Evolutionary conservation across 1,140 invertebrate genomes (phyloP).

Genomic region (Anoplolepis gracilipes): DNA sequence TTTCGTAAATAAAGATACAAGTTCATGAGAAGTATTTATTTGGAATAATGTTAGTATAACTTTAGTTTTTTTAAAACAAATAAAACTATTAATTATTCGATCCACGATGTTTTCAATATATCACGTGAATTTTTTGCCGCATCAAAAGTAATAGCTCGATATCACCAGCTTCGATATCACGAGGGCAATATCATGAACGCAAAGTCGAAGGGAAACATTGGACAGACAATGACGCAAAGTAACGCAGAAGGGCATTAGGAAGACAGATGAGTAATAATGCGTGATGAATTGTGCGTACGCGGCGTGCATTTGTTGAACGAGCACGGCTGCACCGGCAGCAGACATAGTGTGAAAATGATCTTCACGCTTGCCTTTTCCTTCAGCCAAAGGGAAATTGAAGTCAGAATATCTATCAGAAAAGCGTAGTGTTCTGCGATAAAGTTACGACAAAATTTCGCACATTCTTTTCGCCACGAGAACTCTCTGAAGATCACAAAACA

Average conservation of each 20-base stretch:
- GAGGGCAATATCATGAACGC: conserved; percentile 7
- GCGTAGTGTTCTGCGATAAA: conserved; percentile 13
- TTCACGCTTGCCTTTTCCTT: neutral
- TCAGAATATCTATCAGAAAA: neutral
- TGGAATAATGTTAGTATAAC: neutral
- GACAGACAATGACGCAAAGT: neutral
- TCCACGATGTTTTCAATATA: neutral
- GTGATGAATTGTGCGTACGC: conserved; percentile 48
- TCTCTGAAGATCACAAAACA: neutral
- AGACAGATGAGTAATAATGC: conserved; percentile 52
- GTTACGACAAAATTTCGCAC: conserved; percentile 48
- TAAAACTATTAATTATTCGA: neutral
- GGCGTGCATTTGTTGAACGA: conserved; percentile 40
- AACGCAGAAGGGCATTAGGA: neutral
- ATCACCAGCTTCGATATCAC: neutral
- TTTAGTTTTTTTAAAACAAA: neutral
- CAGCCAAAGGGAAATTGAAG: too few relatives aligned
- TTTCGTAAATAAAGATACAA: too few relatives aligned
- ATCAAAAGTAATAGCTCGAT: neutral
- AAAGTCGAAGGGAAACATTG: conserved; percentile 2
- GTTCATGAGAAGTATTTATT: neutral
- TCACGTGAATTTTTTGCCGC: neutral
- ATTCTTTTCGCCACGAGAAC: conserved; percentile 35
- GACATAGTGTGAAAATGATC: conserved; percentile 34
- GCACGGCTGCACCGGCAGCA: neutral